phyloP scores from a whole-genome alignment of 2,113 vertebrate genomes.

The Heteronetta atricapilla region DNA sequence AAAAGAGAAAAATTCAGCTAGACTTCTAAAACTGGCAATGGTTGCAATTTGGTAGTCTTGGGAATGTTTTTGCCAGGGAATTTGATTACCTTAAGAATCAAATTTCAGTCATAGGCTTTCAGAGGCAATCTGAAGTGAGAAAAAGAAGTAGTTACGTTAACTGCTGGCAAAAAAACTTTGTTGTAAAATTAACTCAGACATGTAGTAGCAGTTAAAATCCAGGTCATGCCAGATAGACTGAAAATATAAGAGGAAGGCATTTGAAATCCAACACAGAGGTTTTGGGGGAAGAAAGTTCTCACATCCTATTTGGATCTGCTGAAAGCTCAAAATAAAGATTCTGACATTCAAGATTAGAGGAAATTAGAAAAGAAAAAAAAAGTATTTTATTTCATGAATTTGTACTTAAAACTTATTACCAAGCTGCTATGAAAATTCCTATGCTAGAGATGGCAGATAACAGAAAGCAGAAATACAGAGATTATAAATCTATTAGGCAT shows the following conservation, averaged over 20 bases:
- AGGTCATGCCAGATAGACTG: not conserved
- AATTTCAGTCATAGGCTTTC: not conserved
- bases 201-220: not conserved
- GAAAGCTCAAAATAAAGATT: not conserved
- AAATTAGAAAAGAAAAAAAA: not conserved
- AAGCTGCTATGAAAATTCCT: not conserved
- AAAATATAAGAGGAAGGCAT: constrained; percentile 32
- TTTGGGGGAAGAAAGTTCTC: not conserved
- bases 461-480: not conserved
- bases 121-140: not conserved
- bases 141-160: not conserved
- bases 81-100: not conserved
- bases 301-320: not conserved
- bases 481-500: not conserved
- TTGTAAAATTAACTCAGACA: constrained; percentile 11
- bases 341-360: not conserved
- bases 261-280: not conserved
- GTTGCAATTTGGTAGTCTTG: not conserved
- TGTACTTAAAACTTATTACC: not conserved
- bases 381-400: not conserved
- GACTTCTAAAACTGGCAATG: not conserved
- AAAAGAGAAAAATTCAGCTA: not conserved
- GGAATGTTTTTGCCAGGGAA: not conserved
- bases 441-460: not conserved
- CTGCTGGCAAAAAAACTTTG: constrained; percentile 4